phyloP scores from a whole-genome alignment of 2,797 vertebrate species.

The Selene dorsalis region DNA sequence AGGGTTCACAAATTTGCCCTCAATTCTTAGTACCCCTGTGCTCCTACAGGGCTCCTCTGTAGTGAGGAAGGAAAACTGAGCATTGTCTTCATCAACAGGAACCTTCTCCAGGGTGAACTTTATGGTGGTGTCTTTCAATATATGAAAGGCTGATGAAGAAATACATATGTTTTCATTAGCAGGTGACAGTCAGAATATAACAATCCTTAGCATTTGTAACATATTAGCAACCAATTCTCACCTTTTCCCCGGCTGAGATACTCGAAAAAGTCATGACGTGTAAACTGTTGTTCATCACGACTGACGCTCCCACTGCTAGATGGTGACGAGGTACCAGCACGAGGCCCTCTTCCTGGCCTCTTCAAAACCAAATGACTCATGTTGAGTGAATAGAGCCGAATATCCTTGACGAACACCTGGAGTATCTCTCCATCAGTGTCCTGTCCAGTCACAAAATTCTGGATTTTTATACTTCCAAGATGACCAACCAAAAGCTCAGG shows the following conservation, averaged over 20 bases:
- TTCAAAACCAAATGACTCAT: slow-evolving; percentile 85
- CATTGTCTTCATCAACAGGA: slow-evolving; percentile 82
- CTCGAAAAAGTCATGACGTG: slow-evolving; percentile 96
- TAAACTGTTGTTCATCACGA: slow-evolving; percentile 92
- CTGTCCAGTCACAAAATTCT: slow-evolving; percentile 91
- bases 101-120: slow-evolving; percentile 95
- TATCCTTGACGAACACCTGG: slow-evolving; percentile 95
- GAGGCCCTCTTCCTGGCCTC: slow-evolving; percentile 65
- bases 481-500: slow-evolving; percentile 94
- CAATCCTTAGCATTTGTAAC: neutral
- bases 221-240: slow-evolving; percentile 67
- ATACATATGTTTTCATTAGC: neutral
- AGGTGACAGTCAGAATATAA: neutral
- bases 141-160: slow-evolving; percentile 91
- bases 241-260: slow-evolving; percentile 92
- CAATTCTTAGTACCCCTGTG: slow-evolving; percentile 89
- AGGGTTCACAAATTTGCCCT: slow-evolving; percentile 94
- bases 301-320: slow-evolving; percentile 63
- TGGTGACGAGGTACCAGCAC: slow-evolving; percentile 59
- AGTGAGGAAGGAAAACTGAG: slow-evolving; percentile 83
- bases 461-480: slow-evolving; percentile 94
- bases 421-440: slow-evolving; percentile 88
- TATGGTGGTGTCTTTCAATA: slow-evolving; percentile 95
- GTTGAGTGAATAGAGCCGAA: slow-evolving; percentile 95
- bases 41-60: slow-evolving; percentile 86